A percentile compares a stretch with the other conserved stretches of the same genome.
Conservation (phyloP, 2,797 vertebrate species). For the Loriculus beryllinus region DNA sequence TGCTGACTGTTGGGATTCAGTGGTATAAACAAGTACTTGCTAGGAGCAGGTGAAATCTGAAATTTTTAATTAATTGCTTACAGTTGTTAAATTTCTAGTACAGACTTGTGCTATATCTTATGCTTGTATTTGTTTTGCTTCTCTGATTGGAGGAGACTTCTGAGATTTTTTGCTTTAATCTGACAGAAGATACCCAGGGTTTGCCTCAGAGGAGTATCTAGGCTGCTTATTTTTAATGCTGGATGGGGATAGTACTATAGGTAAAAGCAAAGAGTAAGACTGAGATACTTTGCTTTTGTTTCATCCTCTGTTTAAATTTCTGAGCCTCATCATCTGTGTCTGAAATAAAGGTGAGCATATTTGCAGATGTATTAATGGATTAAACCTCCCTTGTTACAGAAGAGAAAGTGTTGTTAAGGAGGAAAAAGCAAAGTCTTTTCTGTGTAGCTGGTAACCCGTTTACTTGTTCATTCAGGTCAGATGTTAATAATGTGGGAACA, state of each 20-base stretch:
- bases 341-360: not conserved
- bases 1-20: not conserved
- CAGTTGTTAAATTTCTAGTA: not conserved
- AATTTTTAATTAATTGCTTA: not conserved
- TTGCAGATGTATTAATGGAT: not conserved
- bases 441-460: not conserved
- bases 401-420: not conserved
- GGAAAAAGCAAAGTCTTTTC: not conserved
- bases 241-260: accelerated
- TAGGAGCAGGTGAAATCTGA: not conserved
- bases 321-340: not conserved
- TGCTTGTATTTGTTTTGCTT: not conserved
- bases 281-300: not conserved
- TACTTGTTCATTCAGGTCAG: not conserved
- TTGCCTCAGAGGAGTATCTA: not conserved
- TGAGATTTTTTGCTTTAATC: not conserved
- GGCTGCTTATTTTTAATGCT: not conserved
- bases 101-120: not conserved
- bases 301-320: not conserved
- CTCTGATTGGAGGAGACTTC: not conserved
- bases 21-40: not conserved
- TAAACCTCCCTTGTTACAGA: not conserved
- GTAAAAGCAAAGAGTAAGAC: not conserved
- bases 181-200: not conserved
- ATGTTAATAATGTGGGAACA: slow-evolving; percentile 13